Conservation (phyloP, 2,113 vertebrate genomes). For the Hydropotes inermis region DNA sequence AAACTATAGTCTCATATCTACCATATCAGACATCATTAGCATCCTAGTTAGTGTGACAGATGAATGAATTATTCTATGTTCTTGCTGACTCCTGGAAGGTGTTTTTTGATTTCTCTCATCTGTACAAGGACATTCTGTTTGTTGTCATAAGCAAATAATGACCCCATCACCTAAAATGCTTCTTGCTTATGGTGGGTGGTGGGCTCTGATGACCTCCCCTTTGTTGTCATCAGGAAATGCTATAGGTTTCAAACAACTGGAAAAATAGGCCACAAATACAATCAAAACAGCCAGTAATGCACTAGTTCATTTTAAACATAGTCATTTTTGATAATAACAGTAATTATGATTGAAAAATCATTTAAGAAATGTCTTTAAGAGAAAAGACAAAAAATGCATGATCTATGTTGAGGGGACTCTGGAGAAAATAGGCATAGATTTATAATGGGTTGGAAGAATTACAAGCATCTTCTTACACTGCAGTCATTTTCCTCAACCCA, state of each 20-base stretch:
- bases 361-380: background rate
- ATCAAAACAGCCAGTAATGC: background rate
- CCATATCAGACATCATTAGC: background rate
- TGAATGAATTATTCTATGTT: background rate
- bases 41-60: background rate
- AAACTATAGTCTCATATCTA: background rate
- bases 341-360: conserved; percentile 20
- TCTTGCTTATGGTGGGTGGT: background rate
- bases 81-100: conserved; percentile 4
- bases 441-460: background rate
- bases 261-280: background rate
- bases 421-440: background rate
- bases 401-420: background rate
- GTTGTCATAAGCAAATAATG: background rate
- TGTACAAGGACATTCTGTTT: background rate
- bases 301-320: background rate
- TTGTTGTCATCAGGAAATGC: background rate
- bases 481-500: background rate
- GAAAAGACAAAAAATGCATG: background rate
- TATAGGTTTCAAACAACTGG: background rate
- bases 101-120: background rate
- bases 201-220: background rate
- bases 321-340: background rate
- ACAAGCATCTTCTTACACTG: background rate
- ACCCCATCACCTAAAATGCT: background rate